These are phyloP conservation scores for Phycodurus eques DNA, from an alignment of 2,113 vertebrate species.

Conservation along the genomic window DNA sequence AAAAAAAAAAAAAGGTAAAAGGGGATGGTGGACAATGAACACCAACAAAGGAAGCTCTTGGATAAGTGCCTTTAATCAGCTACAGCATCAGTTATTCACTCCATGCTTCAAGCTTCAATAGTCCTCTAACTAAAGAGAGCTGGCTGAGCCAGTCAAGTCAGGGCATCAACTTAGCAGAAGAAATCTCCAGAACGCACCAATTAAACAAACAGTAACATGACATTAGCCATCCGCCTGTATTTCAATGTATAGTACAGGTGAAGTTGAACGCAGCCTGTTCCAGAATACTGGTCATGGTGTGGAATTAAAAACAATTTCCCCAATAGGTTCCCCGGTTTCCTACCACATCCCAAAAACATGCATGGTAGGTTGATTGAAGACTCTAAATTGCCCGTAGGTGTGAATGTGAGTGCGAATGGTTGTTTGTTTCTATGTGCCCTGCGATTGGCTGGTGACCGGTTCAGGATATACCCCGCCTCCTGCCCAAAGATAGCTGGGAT, in stretches of 20 bases:
- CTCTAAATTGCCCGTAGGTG: too few relatives aligned
- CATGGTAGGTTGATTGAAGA: too few relatives aligned
- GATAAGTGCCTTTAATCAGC: constrained; percentile 62
- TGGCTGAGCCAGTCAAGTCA: neutral
- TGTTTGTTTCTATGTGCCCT: too few relatives aligned
- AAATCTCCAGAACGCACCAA: neutral
- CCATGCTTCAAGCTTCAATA: constrained; percentile 5
- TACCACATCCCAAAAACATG: too few relatives aligned
- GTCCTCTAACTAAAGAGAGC: constrained; percentile 31
- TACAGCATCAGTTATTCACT: neutral
- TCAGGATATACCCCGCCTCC: too few relatives aligned
- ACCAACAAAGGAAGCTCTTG: constrained; percentile 37
- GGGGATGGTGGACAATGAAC: constrained; percentile 21
- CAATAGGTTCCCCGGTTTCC: too few relatives aligned
- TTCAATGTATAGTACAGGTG: neutral
- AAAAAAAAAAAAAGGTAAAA: constrained; percentile 40
- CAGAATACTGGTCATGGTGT: too few relatives aligned
- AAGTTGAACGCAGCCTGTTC: too few relatives aligned
- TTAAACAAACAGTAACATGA: neutral
- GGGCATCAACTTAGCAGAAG: neutral
- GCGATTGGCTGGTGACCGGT: too few relatives aligned
- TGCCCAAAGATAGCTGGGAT: too few relatives aligned
- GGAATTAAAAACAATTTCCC: too few relatives aligned
- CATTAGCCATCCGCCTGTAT: neutral
- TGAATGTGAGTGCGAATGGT: too few relatives aligned